These are phyloP conservation scores for Diplodus sargus DNA, from an alignment of 2,797 vertebrate species.

Conservation along the genomic window DNA sequence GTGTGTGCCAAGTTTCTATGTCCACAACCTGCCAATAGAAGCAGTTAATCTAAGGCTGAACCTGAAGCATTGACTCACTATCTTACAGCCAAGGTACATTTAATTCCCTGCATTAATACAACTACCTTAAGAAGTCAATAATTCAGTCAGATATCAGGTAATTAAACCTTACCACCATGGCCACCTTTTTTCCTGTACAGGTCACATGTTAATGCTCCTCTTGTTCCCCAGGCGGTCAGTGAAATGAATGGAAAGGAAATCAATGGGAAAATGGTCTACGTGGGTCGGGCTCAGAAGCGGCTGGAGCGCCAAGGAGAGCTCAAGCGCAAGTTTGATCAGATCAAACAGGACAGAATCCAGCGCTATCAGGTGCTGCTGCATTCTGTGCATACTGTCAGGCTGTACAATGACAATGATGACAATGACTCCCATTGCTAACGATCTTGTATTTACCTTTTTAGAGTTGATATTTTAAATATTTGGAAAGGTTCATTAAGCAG, in stretches of 20 bases:
- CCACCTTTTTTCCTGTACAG: not conserved
- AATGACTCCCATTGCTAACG: not conserved
- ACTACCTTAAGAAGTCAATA: not conserved
- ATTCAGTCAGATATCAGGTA: too few species aligned
- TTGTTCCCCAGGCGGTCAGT: slow-evolving; percentile 88
- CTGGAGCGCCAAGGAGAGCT: slow-evolving; percentile 94
- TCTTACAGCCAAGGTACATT: not conserved
- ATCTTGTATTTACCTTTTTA: not conserved
- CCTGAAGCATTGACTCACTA: not conserved
- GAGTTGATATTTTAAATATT: not conserved
- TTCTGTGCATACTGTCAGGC: not conserved
- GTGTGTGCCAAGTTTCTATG: not conserved
- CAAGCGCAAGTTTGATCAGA: slow-evolving; percentile 94
- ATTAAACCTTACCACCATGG: not conserved
- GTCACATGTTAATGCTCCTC: not conserved
- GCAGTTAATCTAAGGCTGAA: too few species aligned
- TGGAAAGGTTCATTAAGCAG: not conserved
- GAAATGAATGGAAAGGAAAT: slow-evolving; percentile 96
- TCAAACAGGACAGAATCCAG: slow-evolving; percentile 94
- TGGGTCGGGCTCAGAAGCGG: slow-evolving; percentile 95
- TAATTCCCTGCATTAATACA: not conserved
- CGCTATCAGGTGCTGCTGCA: slow-evolving; percentile 90
- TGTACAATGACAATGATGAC: too few species aligned
- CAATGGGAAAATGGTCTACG: slow-evolving; percentile 90
- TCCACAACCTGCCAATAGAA: not conserved